Evolutionary conservation across 2,888 invertebrate genomes (phyloP).

Genomic region (Yponomeuta evonymella): DNA sequence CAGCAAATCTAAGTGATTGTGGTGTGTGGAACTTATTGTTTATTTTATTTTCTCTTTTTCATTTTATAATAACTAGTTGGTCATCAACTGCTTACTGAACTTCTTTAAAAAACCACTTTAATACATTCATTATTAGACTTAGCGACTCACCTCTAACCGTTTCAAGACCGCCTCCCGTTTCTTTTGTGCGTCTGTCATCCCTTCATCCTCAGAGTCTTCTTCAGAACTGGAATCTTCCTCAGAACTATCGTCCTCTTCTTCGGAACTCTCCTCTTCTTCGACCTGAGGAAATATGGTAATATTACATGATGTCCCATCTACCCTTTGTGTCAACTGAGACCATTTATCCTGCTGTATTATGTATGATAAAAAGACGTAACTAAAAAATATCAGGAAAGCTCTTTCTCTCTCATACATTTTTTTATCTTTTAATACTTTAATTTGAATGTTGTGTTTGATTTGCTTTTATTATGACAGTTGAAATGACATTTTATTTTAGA

Average conservation of each 20-base stretch:
- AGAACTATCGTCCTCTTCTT: constrained; percentile 65
- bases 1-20: no score
- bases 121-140: neutral
- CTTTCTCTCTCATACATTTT: no score
- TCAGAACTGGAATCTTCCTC: constrained; percentile 71
- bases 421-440: no score
- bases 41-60: no score
- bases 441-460: no score
- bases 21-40: no score
- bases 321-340: neutral
- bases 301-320: neutral
- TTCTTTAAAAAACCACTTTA: no score
- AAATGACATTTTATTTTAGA: no score
- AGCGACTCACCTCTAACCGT: constrained; percentile 78
- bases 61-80: neutral
- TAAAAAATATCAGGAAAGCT: no score
- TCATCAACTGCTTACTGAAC: neutral
- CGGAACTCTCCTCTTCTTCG: constrained; percentile 40
- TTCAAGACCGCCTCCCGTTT: constrained; percentile 82
- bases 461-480: no score
- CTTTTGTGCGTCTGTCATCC: constrained; percentile 84
- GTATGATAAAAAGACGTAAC: no score
- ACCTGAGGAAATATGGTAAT: constrained; percentile 18
- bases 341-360: neutral
- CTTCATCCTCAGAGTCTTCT: constrained; percentile 79